Evolutionary conservation across 2,113 vertebrate genomes (phyloP).

Genomic region (Peromyscus maniculatus): DNA sequence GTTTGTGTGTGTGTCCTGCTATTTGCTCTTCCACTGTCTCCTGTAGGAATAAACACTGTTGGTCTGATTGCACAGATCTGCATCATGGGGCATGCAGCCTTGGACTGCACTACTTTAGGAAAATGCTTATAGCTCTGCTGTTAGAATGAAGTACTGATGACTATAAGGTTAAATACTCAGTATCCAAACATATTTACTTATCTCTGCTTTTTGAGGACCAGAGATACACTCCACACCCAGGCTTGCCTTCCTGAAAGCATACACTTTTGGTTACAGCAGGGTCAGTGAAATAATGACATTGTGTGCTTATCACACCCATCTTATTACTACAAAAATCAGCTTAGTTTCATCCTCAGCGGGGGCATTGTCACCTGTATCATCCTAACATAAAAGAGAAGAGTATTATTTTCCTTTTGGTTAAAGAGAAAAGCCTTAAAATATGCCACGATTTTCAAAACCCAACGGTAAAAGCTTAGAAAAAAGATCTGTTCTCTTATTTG

Average conservation of each 20-base stretch:
- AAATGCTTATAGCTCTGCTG: background rate
- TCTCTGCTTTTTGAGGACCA: background rate
- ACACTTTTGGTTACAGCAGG: background rate
- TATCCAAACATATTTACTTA: background rate
- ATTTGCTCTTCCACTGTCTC: background rate
- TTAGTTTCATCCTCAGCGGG: background rate
- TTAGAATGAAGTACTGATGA: background rate
- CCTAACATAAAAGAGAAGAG: background rate
- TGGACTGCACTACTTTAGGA: background rate
- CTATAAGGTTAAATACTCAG: background rate
- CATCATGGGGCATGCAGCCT: background rate
- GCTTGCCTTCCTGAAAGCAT: background rate
- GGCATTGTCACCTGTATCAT: background rate
- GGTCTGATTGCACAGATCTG: background rate
- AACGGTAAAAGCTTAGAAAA: constrained; percentile 22
- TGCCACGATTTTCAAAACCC: constrained; percentile 8
- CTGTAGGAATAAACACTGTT: background rate
- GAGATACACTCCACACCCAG: background rate
- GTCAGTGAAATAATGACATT: background rate
- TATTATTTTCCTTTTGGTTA: constrained; percentile 27
- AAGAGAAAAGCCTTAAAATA: background rate
- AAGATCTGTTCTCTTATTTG: background rate
- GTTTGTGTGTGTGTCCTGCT: background rate
- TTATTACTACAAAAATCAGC: background rate
- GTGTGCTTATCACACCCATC: background rate